Base-by-base conservation (phyloP, 2,888 invertebrate species). In the Pammene aurita region DNA sequence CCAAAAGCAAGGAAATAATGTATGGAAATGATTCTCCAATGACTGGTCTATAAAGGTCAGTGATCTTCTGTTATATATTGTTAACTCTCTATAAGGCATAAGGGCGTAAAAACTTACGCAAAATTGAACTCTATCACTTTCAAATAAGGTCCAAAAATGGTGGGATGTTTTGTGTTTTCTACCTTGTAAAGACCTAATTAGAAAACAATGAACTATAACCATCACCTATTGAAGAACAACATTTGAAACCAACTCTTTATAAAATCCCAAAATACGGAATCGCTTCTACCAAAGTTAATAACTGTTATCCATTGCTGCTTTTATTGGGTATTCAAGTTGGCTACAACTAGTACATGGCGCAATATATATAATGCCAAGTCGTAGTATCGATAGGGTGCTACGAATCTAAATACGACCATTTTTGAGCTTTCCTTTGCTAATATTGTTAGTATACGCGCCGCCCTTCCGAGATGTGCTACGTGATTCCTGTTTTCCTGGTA, bases 381-480 rank as follows among this genome's bases (percentile, higher is more conserved):
- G 54, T 5, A 13, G 13, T 26, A 26, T 34, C 41, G 38, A 61
- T 14, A 18, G 9, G 9, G 6, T 42, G 44, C 16, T 16, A 14
- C 44, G n/a, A 42, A 2, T 7, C 26, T 26, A n/a, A n/a, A n/a
- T n/a, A 26, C 26, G 26, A 26, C 4, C 26, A 26, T 26, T 26
- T 46, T 41, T 34, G 52, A 57, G 48, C 50, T 64, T 44, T 62
- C 71, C 54, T 55, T 54, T 54, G n/a, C 55, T n/a, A n/a, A 58
- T 50, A 50, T 61, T 67, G 76, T 76, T 81, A 85, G 84, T 85
- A 50, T 67, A 72, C 73, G 75, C 70, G 71, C 74, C 80, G 79
- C 78, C 79, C 79, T 77, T 79, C 76, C 66, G 58, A 76, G 72
- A 82, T 73, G 34, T 77, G 76, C 78, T 80, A 84, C 85, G 85